Percentiles rank a stretch among this genome's conserved stretches.
Conservation (phyloP, 2,888 invertebrate species). For the Dasysyrphus albostriatus region DNA sequence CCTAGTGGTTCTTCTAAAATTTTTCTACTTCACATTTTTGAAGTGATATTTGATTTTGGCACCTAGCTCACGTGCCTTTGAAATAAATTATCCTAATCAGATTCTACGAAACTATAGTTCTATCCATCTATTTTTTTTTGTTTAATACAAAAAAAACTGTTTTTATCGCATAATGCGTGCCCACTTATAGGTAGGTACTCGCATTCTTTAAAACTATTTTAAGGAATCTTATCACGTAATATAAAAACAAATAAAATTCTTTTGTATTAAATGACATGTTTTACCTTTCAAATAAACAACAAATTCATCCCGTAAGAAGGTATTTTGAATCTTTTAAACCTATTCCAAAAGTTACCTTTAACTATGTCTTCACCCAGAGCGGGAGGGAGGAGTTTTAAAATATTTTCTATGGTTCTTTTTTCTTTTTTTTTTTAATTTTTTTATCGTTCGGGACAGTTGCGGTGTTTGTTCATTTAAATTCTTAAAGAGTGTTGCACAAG, state of each 20-base stretch:
- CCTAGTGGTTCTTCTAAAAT: background rate
- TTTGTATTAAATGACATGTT: slow-evolving; percentile 46
- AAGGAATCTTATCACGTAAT: slow-evolving; percentile 38
- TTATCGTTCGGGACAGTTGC: background rate
- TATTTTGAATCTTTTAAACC: background rate
- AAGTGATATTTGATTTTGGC: background rate
- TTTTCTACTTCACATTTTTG: background rate
- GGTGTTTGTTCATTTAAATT: slow-evolving; percentile 67
- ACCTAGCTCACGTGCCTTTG: slow-evolving; percentile 7
- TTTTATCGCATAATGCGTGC: slow-evolving; percentile 4
- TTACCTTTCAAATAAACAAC: slow-evolving; percentile 32
- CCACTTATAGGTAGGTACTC: background rate
- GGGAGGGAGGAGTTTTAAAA: background rate
- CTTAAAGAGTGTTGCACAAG: slow-evolving; percentile 52
- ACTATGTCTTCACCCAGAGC: background rate
- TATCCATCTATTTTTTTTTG: background rate
- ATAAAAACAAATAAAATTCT: slow-evolving; percentile 34
- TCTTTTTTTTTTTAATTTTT: background rate
- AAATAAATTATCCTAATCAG: slow-evolving; percentile 9
- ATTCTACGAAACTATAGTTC: slow-evolving; percentile 1
- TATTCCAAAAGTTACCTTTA: background rate
- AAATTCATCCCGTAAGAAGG: slow-evolving; percentile 35
- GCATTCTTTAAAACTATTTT: slow-evolving; percentile 17
- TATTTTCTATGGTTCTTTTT: background rate
- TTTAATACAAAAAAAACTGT: background rate